Evolutionary conservation across 2,888 invertebrate genomes (phyloP).

Genomic region (Cremastinae sp.): DNA sequence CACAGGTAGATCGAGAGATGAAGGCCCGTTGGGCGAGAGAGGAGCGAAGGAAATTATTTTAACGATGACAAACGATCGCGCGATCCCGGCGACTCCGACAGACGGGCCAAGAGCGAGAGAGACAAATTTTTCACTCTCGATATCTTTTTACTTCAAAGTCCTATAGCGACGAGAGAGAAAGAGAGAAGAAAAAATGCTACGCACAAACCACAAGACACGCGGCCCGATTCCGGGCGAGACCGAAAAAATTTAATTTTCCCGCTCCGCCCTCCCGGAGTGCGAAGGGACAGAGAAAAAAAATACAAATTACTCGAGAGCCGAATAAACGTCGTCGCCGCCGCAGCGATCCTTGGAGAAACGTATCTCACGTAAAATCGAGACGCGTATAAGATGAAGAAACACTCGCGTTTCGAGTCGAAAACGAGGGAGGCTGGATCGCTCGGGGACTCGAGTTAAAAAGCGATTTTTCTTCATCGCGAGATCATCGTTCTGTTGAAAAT

Average conservation of each 20-base stretch:
- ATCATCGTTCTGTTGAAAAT: slow-evolving; percentile 56
- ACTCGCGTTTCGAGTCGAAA: slow-evolving; percentile 1
- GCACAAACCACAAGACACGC: slow-evolving; percentile 21
- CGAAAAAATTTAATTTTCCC: slow-evolving; percentile 73
- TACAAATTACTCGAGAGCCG: slow-evolving; percentile 72
- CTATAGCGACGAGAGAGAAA: background rate
- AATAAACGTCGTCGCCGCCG: slow-evolving; percentile 68
- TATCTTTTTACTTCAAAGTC: background rate
- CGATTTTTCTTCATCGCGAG: slow-evolving; percentile 70
- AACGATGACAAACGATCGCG: slow-evolving; percentile 75
- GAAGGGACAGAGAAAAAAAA: slow-evolving; percentile 64
- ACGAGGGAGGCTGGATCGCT: slow-evolving; percentile 50
- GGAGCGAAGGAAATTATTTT: slow-evolving; percentile 72
- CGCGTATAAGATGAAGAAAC: slow-evolving; percentile 20
- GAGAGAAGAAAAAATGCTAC: slow-evolving; percentile 8
- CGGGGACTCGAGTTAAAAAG: slow-evolving; percentile 71
- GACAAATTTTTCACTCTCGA: slow-evolving; percentile 2
- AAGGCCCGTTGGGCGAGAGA: slow-evolving; percentile 32
- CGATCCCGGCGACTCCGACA: slow-evolving; percentile 41
- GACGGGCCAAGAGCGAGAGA: slow-evolving; percentile 1
- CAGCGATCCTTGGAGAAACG: slow-evolving; percentile 20
- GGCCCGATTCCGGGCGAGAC: slow-evolving; percentile 47
- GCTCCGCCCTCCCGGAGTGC: slow-evolving; percentile 68
- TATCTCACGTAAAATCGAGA: slow-evolving; percentile 50
- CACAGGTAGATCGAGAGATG: slow-evolving; percentile 22